A percentile compares a stretch with the other conserved stretches of the same genome.
These are phyloP conservation scores for Pangasianodon hypophthalmus DNA, from an alignment of 2,113 vertebrate genomes.

Conservation along the genomic window DNA sequence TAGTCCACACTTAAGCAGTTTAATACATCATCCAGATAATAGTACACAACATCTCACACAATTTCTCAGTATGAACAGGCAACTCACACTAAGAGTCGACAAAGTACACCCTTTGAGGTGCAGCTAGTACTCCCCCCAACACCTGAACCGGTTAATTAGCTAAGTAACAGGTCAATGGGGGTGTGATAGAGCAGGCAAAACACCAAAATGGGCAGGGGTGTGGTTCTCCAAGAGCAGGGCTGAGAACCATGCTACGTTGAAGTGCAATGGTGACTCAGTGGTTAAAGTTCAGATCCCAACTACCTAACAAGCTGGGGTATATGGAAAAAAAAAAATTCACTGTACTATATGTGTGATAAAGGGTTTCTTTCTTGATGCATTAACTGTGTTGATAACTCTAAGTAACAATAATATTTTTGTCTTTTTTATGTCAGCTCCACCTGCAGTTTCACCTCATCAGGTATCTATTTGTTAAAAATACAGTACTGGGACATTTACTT, in stretches of 20 bases:
- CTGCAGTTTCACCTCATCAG: constrained; percentile 1
- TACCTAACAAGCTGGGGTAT: not conserved
- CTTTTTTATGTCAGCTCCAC: not conserved
- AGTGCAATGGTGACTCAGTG: not conserved
- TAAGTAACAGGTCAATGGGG: not conserved
- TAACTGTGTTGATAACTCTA: not conserved
- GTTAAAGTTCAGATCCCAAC: not conserved
- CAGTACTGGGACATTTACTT: not conserved
- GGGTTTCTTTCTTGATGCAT: not conserved
- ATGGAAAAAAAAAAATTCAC: not conserved
- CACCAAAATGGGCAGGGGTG: not conserved
- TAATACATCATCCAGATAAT: not conserved
- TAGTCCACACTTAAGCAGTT: not conserved
- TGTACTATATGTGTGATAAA: not conserved
- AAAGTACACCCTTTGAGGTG: not conserved
- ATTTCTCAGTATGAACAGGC: not conserved
- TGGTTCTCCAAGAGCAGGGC: not conserved
- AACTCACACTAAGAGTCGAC: not conserved
- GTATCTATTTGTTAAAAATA: constrained; percentile 6
- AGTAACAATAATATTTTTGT: not conserved
- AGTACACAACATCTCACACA: not conserved
- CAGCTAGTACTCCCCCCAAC: not conserved
- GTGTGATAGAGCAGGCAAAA: not conserved
- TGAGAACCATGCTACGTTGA: not conserved
- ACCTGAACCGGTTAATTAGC: not conserved